Base-by-base conservation (phyloP, 2,113 vertebrate genomes). In the rabbit (Oryctolagus cuniculus) region DNA sequence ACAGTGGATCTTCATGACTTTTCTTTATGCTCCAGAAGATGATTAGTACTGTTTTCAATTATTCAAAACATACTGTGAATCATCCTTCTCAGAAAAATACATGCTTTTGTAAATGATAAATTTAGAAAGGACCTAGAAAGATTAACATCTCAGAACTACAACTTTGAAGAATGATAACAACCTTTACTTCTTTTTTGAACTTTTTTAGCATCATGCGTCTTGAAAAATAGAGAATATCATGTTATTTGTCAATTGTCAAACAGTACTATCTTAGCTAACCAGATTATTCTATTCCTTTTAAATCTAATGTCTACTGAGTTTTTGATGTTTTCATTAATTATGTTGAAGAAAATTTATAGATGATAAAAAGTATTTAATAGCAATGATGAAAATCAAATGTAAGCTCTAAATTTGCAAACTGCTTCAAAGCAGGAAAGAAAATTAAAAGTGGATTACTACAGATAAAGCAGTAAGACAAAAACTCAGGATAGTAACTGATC, bases 361-460 rank as follows among this genome's bases (percentile, higher is more conserved):
- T 79, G 73, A 94, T 38, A 95, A 91, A 96, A 91, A 67, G 11
- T 55, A 55, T 74, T 96, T 91, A 51, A 95, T 77, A 87, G 75
- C 53, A 67, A 34, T 86, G 5, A 27, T 31, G 0, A 63, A 73
- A 89, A 73, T 31, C 29, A 90, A 93, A 78, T 6, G 24, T 51
- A 67, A 96, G 74, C 13, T 94, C 61, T 87, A 75, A 92, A 87
- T 93, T 88, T 90, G 17, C n/a, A 51, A 87, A 90, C 82, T 13
- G 0, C 55, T 87, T 90, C 81, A 63, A 77, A 84, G 11, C 25
- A 90, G 9, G 67, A 94, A 90, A 66, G 44, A 93, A 90, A 95
- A 74, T 78, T 77, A 82, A 88, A 78, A 38, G 5, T 87, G 12
- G 13, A 31, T 82, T 89, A 75, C 4, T 64, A 77, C 27, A 90